A percentile compares a stretch with the other conserved stretches of the same genome.
phyloP scores from a whole-genome alignment of 2,888 invertebrate genomes.

The Rhopalosiphum nymphaeae region DNA sequence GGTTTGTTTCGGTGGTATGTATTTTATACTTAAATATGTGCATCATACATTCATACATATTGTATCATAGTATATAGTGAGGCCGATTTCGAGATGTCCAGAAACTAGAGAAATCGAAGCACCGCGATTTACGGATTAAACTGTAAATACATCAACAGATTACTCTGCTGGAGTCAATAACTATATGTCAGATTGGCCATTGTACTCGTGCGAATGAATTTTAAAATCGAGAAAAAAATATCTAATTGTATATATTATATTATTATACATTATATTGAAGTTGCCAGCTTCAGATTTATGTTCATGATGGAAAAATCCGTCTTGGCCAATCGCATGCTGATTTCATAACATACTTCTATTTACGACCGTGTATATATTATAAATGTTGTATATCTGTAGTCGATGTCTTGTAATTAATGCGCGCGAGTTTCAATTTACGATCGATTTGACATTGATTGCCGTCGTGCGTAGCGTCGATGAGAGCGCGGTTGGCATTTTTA shows the following conservation, averaged over 20 bases:
- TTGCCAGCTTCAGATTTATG: not conserved
- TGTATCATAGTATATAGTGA: too few relatives aligned
- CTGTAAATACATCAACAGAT: not conserved
- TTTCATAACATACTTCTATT: not conserved
- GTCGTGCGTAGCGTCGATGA: not conserved
- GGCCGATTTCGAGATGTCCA: not conserved
- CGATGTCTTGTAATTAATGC: constrained; percentile 31
- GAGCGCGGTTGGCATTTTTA: constrained; percentile 4
- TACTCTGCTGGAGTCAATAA: not conserved
- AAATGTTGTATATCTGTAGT: not conserved
- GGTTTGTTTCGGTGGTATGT: not conserved
- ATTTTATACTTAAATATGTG: not conserved
- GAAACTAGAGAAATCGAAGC: not conserved
- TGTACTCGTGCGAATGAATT: not conserved
- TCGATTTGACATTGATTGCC: not conserved
- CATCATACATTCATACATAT: not conserved
- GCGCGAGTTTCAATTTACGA: constrained; percentile 42
- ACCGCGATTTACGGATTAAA: not conserved
- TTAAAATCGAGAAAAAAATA: not conserved
- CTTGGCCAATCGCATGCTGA: not conserved
- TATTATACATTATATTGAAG: not conserved
- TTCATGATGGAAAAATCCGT: not conserved
- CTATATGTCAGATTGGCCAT: not conserved
- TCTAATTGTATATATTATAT: not conserved
- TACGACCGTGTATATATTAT: not conserved